A percentile compares a stretch with the other conserved stretches of the same genome.
These are phyloP conservation scores for Aptenodytes patagonicus DNA, from an alignment of 2,113 vertebrate genomes.

Conservation along the genomic window DNA sequence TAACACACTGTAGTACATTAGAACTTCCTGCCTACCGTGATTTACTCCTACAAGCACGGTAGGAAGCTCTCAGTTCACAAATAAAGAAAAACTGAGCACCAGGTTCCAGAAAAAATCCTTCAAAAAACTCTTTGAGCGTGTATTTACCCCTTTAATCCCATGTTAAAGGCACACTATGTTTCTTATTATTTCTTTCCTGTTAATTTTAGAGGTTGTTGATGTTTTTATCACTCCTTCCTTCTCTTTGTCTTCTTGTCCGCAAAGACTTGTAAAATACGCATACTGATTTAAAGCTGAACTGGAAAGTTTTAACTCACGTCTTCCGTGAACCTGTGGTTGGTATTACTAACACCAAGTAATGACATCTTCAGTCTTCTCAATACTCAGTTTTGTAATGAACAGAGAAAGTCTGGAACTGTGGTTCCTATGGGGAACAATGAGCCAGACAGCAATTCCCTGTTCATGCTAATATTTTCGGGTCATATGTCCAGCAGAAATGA, in stretches of 20 bases:
- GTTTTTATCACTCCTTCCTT: background rate
- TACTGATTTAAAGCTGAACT: background rate
- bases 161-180: background rate
- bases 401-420: background rate
- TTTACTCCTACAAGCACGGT: constrained; percentile 43
- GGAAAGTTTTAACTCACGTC: background rate
- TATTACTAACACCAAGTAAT: background rate
- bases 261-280: background rate
- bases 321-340: background rate
- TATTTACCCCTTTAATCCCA: background rate
- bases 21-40: constrained; percentile 35
- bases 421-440: background rate
- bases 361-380: background rate
- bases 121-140: background rate
- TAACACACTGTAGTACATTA: constrained; percentile 1
- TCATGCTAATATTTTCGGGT: background rate
- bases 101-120: background rate
- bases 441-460: background rate
- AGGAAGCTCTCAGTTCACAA: constrained; percentile 45
- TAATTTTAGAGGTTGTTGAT: background rate
- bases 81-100: constrained; percentile 16
- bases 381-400: background rate
- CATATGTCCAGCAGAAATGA: background rate
- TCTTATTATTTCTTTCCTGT: constrained; percentile 3
- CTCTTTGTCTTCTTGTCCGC: background rate